Conservation (phyloP, 23 tunicate species). For the Diplosoma virens region DNA sequence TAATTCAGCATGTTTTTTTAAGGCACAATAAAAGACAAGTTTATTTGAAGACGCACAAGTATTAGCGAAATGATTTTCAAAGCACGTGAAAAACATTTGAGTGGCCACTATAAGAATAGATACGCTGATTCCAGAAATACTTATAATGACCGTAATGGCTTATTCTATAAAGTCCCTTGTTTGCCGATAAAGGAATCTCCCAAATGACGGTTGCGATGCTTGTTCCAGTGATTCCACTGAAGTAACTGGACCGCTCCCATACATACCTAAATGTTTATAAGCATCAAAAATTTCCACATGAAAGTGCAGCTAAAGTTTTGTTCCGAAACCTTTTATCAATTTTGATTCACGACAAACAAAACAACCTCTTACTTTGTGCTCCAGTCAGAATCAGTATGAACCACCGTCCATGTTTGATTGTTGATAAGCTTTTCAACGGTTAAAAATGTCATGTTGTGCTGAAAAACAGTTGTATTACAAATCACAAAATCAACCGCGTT, state of each 20-base stretch:
- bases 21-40: no score
- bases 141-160: constrained; percentile 73
- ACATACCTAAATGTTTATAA: constrained; percentile 49
- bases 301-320: no score
- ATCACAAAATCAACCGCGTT: neutral
- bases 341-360: no score
- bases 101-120: constrained; percentile 49
- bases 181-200: constrained; percentile 55
- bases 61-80: no score
- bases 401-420: constrained; percentile 51
- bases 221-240: constrained; percentile 13
- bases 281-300: neutral
- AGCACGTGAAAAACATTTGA: constrained; percentile 49
- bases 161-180: constrained; percentile 58
- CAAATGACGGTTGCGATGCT: constrained; percentile 68
- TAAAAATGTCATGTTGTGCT: constrained; percentile 65
- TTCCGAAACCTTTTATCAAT: no score
- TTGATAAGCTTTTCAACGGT: constrained; percentile 33
- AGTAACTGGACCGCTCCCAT: constrained; percentile 50
- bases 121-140: constrained; percentile 1
- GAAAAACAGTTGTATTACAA: no score
- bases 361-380: constrained; percentile 49
- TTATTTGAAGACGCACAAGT: no score
- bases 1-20: no score
- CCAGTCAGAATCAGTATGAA: constrained; percentile 81